These are phyloP conservation scores for Agrilus cyanescens DNA, from an alignment of 2,888 invertebrate species.

Conservation along the genomic window DNA sequence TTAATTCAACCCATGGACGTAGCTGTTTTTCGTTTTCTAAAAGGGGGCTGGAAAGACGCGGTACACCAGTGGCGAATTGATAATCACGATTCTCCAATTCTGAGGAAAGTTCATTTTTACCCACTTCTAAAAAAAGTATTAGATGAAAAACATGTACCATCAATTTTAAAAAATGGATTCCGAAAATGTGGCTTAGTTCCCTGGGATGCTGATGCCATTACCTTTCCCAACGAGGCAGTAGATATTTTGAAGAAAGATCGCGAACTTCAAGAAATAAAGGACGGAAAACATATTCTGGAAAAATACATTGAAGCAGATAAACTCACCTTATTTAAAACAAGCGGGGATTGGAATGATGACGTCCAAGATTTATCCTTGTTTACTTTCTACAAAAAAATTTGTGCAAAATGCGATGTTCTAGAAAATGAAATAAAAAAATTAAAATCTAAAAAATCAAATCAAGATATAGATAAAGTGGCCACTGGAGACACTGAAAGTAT, in stretches of 20 bases:
- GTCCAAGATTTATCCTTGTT: slow-evolving; percentile 10
- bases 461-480: no score
- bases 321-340: no score
- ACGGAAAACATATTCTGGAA: no score
- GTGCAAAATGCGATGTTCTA: no score
- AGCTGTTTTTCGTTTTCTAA: slow-evolving; percentile 25
- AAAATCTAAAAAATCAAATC: no score
- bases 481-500: no score
- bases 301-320: no score
- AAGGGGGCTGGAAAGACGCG: slow-evolving; percentile 21
- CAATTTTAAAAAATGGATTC: slow-evolving; percentile 19
- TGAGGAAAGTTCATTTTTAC: slow-evolving; percentile 18
- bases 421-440: no score
- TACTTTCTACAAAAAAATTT: no score
- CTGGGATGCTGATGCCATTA: slow-evolving; percentile 10
- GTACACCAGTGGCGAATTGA: slow-evolving; percentile 17
- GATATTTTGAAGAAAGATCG: not conserved
- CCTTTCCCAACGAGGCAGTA: slow-evolving; percentile 1
- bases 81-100: slow-evolving; percentile 14
- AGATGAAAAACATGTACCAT: slow-evolving; percentile 11
- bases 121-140: slow-evolving; percentile 17
- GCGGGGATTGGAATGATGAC: slow-evolving; percentile 11
- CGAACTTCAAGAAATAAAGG: no score
- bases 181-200: slow-evolving; percentile 20
- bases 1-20: slow-evolving; percentile 29